Conservation (phyloP, 2,797 vertebrate species). For the Siniperca obscura region DNA sequence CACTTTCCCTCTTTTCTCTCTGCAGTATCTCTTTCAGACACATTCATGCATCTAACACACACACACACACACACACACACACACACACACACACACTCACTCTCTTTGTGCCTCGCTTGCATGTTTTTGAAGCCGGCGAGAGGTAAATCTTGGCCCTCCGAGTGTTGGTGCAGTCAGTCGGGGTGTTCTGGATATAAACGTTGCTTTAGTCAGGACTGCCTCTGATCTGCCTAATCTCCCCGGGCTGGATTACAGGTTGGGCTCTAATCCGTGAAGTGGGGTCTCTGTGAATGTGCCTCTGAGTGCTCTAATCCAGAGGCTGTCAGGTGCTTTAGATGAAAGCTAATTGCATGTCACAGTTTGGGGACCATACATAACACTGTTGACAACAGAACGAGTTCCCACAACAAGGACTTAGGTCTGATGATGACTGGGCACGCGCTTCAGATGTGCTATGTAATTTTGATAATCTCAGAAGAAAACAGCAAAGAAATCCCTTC, state of each 20-base stretch:
- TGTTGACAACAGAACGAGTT: conserved; percentile 63
- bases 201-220: conserved; percentile 77
- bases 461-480: conserved; percentile 52
- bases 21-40: conserved; percentile 59
- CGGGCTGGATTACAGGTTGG: conserved; percentile 82
- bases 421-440: conserved; percentile 44
- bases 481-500: conserved; percentile 35
- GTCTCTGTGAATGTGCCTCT: conserved; percentile 74
- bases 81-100: conserved; percentile 19
- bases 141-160: conserved; percentile 74
- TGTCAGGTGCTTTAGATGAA: conserved; percentile 83
- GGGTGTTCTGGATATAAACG: conserved; percentile 76
- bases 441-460: conserved; percentile 44
- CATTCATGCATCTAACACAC: conserved; percentile 47
- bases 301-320: conserved; percentile 77
- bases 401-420: conserved; percentile 57
- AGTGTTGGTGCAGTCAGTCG: conserved; percentile 70
- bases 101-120: conserved; percentile 58
- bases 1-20: conserved; percentile 39
- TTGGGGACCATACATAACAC: conserved; percentile 62
- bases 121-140: conserved; percentile 63
- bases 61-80: conserved; percentile 15
- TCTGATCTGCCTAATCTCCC: conserved; percentile 83
- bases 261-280: conserved; percentile 81
- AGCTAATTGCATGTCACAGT: conserved; percentile 83